A percentile compares a stretch with the other conserved stretches of the same genome.
These are phyloP conservation scores for Synergus umbraculus DNA, from an alignment of 2,888 invertebrate genomes.

Conservation along the genomic window DNA sequence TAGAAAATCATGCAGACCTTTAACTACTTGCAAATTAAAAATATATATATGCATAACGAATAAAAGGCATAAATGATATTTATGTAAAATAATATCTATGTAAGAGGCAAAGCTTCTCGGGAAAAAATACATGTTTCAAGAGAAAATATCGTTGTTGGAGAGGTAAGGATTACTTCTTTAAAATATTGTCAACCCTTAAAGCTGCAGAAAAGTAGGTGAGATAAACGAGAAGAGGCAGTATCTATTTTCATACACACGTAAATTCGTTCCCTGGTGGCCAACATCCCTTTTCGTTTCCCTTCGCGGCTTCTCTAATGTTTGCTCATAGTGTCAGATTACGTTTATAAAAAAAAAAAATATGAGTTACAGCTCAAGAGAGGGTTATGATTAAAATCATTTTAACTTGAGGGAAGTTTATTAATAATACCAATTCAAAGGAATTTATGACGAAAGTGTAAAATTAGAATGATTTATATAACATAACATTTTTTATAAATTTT, in stretches of 20 bases:
- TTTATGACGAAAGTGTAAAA: not conserved
- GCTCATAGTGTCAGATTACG: not conserved
- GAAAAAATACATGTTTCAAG: not conserved
- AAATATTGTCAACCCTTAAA: not conserved
- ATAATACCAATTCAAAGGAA: not conserved
- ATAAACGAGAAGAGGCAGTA: not conserved
- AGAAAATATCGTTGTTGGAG: not conserved
- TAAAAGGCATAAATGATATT: not conserved
- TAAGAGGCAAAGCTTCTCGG: not conserved
- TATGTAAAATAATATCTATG: not conserved
- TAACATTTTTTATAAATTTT: too few species aligned
- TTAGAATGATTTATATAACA: too few species aligned
- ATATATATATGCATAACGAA: slow-evolving; percentile 2
- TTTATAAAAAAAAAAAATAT: not conserved
- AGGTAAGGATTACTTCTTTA: not conserved
- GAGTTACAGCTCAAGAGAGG: not conserved
- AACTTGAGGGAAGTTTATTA: not conserved
- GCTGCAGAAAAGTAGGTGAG: slow-evolving; percentile 5
- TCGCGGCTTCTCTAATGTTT: slow-evolving; percentile 7
- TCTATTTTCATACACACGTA: slow-evolving; percentile 5
- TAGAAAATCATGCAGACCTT: slow-evolving; percentile 13
- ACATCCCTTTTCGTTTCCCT: slow-evolving; percentile 15
- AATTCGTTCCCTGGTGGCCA: slow-evolving; percentile 18
- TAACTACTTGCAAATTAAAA: slow-evolving; percentile 11
- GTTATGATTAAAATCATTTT: not conserved